Evolutionary conservation across 2,888 invertebrate genomes (phyloP), one percentile per base, ranked within the genome.

Genomic region (Drosophila parthenogenetica): DNA sequence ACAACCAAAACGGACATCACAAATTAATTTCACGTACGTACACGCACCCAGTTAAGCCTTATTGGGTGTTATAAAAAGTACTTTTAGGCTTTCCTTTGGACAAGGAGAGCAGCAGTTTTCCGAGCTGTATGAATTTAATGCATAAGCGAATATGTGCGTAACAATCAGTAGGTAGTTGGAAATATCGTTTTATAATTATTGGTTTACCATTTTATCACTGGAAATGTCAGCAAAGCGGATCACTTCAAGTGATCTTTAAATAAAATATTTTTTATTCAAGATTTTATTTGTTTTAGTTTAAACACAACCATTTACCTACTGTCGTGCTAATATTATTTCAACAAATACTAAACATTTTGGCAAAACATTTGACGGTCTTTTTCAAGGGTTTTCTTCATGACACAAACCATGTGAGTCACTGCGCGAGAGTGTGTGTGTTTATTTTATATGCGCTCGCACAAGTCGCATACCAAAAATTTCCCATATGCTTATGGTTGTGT

Each of bases 11-110:
- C 64, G 71, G 65, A 79, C 69, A 73, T 66, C 66, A 69, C 65
- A 79, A 82, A 82, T 81, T 77, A 81, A 81, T 82, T 82, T 80
- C 65, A 74, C 57, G 65, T 60, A 60, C 61, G 53, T 51, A 25
- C 32, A 57, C 57, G 54, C 48, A 32, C 35, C 42, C 43, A 40
- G 29, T 25, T 16, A 13, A 29, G 29, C 29, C 43, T n/a, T 43
- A 37, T 40, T 4, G 29, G 29, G 29, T 29, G 29, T 29, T 29
- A 29, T 29, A 8, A 22, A 22, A 45, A n/a, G 45, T 39, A 10
- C 48, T 43, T 42, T 45, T 61, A 49, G 69, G 53, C 74, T 46
- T 51, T 35, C 29, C 11, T 39, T 25, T 37, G 29, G 8, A 25
- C 25, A 25, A 8, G 25, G 29, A 5, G 22, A 53, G 57, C 48